Base-by-base conservation (phyloP, 1,140 invertebrate genomes). In the Teleopsis dalmanni region DNA sequence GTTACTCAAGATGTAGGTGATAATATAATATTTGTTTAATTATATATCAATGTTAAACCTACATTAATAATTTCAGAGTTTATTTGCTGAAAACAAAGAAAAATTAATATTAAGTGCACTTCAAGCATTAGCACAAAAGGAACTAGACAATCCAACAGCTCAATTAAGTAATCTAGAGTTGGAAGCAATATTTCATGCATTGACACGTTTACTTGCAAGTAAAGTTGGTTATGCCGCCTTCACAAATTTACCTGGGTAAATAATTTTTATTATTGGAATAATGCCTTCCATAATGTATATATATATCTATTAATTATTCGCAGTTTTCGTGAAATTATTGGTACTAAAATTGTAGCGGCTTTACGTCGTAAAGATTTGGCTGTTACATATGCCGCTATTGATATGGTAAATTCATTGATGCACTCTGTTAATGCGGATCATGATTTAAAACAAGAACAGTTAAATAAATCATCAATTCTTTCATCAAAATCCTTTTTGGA, bases 61-160 rank as follows among this genome's bases (percentile, higher is more conserved):
- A 27, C 19, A 18, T 33, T 10, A 2, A 36, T 21, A 13, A 6
- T 27, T 35, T 29, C 70, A 90, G 85, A 85, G 92, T 52, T 76
- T 98, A 46, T 99, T 99, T 80, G 85, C 93, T 10, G 95, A 98
- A 74, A 99, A 98, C 73, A 99, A 98, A 73, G 95, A 98, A 71
- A 95, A 95, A 72, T 74, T 96, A 37, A 98, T 99, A 57, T 82
- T 82, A 55, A 81, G 75, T 50, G 91, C 88, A 29, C 68, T 91
- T 55, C 84, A 82, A 64, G 78, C 82, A 7, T 77, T 95, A 47
- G 79, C 90, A 6, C 83, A 78, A 59, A 79, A 82, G 71, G 73
- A 85, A 58, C 78, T 87, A 47, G 74, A 83, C 70, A 78, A 76
- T 76, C 62, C 63, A 10, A 66, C 63, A 16, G 64, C 64, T 0